Base-by-base conservation (phyloP, 2,888 invertebrate species). In the Hylaea fasciaria region DNA sequence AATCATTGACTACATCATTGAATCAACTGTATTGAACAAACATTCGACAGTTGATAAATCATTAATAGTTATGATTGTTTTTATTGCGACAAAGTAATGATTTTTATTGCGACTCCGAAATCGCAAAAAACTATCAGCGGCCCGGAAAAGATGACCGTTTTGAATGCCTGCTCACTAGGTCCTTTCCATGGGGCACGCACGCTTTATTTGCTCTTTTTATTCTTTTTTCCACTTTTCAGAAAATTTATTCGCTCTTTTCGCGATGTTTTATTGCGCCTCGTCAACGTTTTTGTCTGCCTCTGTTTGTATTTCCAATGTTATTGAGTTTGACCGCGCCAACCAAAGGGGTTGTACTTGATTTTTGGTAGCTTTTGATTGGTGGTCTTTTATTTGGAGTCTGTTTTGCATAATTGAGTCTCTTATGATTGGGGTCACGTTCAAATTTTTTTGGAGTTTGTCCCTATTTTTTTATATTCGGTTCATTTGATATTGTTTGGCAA, bases 181-280 rank as follows among this genome's bases (percentile, higher is more conserved):
- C 45, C 32, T 40, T 45, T 47, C 46, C 40, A 47, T 40, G 56
- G 43, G 56, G 48, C 57, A 50, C 55, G 44, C 43, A 47, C 60
- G 47, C 47, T 61, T 60, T 60, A 52, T 52, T 52, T 44, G 35
- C 44, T 44, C 52, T 44, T 40, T 53, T 58, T 47, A 17, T 37
- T 41, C 53, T 59, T 59, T 61, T 55, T 61, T 56, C 40, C 44
- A 52, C 52, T 61, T 61, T 61, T 61, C 44, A 48, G 41, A 52
- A 52, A 10, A 50, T 59, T 59, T 59, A 59, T 59, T 59, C 54
- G 49, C 40, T 54, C 39, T 59, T 57, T 51, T 46, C 53, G 55
- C 60, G 41, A 51, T 51, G 51, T 56, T 61, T 61, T 61, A 56
- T 61, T 12, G 48, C 52, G 48, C 16, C 56, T 61, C 61, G 61